Conservation (phyloP, 2,113 vertebrate genomes). For the Xiphorhynchus elegans region DNA sequence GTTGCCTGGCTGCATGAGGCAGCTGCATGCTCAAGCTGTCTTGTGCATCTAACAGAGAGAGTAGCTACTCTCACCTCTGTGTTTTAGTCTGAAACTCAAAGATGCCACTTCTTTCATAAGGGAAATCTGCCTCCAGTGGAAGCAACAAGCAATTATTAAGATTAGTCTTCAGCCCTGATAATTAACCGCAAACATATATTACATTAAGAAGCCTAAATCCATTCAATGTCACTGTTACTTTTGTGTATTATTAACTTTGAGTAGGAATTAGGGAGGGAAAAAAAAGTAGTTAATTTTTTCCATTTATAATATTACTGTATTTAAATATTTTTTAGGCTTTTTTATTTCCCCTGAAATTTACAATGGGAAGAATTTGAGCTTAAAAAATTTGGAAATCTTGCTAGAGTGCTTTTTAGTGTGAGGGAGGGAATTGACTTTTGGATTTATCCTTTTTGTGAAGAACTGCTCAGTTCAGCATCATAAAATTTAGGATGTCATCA, state of each 20-base stretch:
- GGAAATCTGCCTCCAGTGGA: conserved; percentile 74
- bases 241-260: conserved; percentile 52
- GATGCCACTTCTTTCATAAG: conserved; percentile 64
- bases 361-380: background rate
- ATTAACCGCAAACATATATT: conserved; percentile 71
- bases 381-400: background rate
- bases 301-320: conserved; percentile 24
- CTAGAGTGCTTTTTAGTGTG: background rate
- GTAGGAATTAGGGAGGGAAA: background rate
- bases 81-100: conserved; percentile 63
- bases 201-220: conserved; percentile 66
- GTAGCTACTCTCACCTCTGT: conserved; percentile 46
- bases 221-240: conserved; percentile 50
- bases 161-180: conserved; percentile 69
- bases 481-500: background rate
- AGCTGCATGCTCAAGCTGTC: background rate
- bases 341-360: background rate
- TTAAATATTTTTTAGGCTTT: background rate
- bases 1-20: background rate
- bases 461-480: background rate
- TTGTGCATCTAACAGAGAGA: background rate
- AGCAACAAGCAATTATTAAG: conserved; percentile 73
- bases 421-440: background rate
- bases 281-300: background rate
- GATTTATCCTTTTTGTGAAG: background rate